Evolutionary conservation across 2,797 vertebrate species (phyloP).

Genomic region (Jordanella pulchra): DNA sequence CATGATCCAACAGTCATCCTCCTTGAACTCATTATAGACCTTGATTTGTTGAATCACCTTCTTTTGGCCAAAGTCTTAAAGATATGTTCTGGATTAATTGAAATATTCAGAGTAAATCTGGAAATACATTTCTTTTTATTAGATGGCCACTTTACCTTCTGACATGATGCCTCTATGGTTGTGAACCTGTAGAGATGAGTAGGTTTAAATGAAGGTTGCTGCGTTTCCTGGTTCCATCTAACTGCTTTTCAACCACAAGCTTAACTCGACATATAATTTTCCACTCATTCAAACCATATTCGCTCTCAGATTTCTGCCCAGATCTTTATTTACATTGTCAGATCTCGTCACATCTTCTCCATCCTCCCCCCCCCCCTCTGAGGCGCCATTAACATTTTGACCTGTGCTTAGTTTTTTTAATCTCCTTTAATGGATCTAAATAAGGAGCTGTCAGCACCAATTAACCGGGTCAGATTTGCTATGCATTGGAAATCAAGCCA

Average conservation of each 20-base stretch:
- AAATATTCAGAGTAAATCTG: neutral
- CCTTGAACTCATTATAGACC: constrained; percentile 55
- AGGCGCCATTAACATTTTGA: constrained; percentile 53
- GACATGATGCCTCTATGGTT: constrained; percentile 55
- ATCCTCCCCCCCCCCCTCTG: constrained; percentile 23
- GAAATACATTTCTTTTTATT: neutral
- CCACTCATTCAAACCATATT: neutral
- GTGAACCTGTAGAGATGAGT: constrained; percentile 30
- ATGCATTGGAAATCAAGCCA: constrained; percentile 56
- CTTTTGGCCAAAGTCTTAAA: constrained; percentile 48
- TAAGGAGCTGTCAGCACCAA: constrained; percentile 45
- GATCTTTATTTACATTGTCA: constrained; percentile 20
- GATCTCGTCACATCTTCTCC: constrained; percentile 25
- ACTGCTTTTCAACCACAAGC: neutral
- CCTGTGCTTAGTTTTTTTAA: constrained; percentile 51
- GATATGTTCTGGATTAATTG: neutral
- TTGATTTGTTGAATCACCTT: constrained; percentile 56
- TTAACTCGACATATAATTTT: neutral
- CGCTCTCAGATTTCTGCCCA: neutral
- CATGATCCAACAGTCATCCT: constrained; percentile 72
- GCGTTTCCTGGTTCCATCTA: neutral
- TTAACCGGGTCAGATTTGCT: constrained; percentile 63
- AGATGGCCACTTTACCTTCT: constrained; percentile 29
- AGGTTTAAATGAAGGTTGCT: neutral
- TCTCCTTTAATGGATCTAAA: constrained; percentile 48